Base-by-base conservation (phyloP, 2,888 invertebrate species). In the Aelia acuminata region DNA sequence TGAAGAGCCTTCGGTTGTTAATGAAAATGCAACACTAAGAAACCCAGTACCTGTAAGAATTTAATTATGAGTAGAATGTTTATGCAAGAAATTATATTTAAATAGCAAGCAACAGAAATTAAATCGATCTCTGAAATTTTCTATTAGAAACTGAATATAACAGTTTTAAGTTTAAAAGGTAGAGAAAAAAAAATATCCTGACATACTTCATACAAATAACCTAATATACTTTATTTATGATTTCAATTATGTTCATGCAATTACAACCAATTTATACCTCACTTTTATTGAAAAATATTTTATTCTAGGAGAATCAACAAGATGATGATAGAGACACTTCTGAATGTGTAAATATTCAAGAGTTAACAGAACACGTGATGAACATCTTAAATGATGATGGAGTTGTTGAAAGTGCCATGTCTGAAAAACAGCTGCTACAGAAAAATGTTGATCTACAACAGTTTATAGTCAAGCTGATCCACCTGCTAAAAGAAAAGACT, bases 401-500 rank as follows among this genome's bases (percentile, higher is more conserved):
- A 31, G 57, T 47, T 1, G 50, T 57, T 18, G 88, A 85, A 39
- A 49, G 43, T 18, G 35, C 48, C 10, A 31, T 84, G 53, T 63
- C 57, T 3, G 48, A 87, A 63, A 84, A 88, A 20, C 63, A 86
- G 20, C 50, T 90, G 57, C 53, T 89, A 13, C 84, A 89, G 63
- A 89, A 89, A 87, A 91, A 91, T 88, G 87, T 90, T 48, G 90
- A 91, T 26, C 90, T 91, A 39, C 90, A 91, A 87, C 90, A 90
- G 48, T 90, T 91, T 84, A 87, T 91, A 48, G 88, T 89, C 3
- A 91, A 91, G 88, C 90, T 91, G 11, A 91, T 91, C 31, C 90
- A 91, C 53, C 86, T 91, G 49, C 88, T 91, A 57, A 90, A 90
- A 87, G 96, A 96, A 91, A 96, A 96, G 92, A 95, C 95, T 0